These are phyloP conservation scores for Euproctis similis DNA, from an alignment of 2,888 invertebrate species.

Conservation along the genomic window DNA sequence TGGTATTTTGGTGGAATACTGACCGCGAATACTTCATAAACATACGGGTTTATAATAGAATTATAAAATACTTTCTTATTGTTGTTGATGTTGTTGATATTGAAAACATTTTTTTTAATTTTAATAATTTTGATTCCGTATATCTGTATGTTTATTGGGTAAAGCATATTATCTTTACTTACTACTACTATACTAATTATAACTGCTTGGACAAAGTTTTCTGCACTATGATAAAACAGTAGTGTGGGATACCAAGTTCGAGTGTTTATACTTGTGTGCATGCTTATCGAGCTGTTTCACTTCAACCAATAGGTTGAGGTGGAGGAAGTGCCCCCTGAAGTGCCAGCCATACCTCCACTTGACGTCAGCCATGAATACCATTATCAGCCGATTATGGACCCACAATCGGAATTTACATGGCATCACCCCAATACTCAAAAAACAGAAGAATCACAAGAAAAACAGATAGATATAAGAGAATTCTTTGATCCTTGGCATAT, in stretches of 20 bases:
- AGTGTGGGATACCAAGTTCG: constrained; percentile 60
- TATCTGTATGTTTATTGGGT: constrained; percentile 55
- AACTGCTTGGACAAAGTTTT: constrained; percentile 58
- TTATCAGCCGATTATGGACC: constrained; percentile 53
- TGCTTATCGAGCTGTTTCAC: constrained; percentile 64
- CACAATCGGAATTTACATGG: constrained; percentile 67
- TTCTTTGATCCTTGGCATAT: constrained; percentile 85
- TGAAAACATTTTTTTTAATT: neutral
- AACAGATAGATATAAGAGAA: constrained; percentile 39
- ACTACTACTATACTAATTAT: constrained; percentile 35
- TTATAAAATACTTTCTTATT: too few relatives aligned
- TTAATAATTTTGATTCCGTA: neutral
- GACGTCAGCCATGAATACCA: constrained; percentile 39
- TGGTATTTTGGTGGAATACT: constrained; percentile 73
- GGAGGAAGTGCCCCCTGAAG: constrained; percentile 37
- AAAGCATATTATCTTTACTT: constrained; percentile 22
- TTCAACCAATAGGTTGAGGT: constrained; percentile 67
- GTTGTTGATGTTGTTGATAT: too few relatives aligned
- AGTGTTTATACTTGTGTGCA: constrained; percentile 57
- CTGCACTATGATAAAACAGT: constrained; percentile 37
- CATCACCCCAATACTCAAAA: constrained; percentile 53
- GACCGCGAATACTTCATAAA: constrained; percentile 47
- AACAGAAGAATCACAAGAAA: constrained; percentile 29
- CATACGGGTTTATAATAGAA: constrained; percentile 36
- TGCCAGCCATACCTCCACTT: constrained; percentile 37